Percentiles rank a stretch among this genome's conserved stretches.
These are phyloP conservation scores for Neomicropteryx cornuta DNA, from an alignment of 1,140 invertebrate genomes.

Conservation along the genomic window DNA sequence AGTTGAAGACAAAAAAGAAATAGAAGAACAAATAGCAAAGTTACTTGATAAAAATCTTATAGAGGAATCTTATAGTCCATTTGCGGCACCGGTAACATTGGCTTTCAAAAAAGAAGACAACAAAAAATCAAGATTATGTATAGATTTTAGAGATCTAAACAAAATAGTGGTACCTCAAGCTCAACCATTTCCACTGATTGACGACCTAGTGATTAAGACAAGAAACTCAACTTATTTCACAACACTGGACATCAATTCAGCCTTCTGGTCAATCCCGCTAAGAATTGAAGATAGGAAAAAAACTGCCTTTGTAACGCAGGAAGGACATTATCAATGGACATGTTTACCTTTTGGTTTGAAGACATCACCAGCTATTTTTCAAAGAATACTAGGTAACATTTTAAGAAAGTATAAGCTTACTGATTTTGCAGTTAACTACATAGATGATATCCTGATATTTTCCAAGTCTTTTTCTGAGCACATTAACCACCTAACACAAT, in stretches of 20 bases:
- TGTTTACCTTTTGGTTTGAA: constrained; percentile 23
- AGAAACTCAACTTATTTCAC: constrained; percentile 22
- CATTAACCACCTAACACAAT: constrained; percentile 13
- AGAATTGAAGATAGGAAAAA: constrained; percentile 21
- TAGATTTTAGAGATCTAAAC: constrained; percentile 24
- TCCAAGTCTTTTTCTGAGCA: constrained; percentile 20
- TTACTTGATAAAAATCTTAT: constrained; percentile 22
- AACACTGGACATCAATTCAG: constrained; percentile 24
- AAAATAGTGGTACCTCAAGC: constrained; percentile 22
- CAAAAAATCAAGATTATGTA: constrained; percentile 21
- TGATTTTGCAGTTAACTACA: constrained; percentile 16
- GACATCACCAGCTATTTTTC: constrained; percentile 23
- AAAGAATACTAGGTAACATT: constrained; percentile 20
- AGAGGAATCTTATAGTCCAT: constrained; percentile 24
- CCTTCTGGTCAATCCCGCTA: constrained; percentile 26
- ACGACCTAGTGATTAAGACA: constrained; percentile 19
- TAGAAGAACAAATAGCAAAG: constrained; percentile 20
- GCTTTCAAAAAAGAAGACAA: constrained; percentile 24
- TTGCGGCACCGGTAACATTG: constrained; percentile 24
- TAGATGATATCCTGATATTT: constrained; percentile 23
- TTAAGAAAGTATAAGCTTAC: constrained; percentile 18
- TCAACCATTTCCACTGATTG: constrained; percentile 26
- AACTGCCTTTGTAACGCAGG: constrained; percentile 26
- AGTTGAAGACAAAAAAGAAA: constrained; percentile 22
- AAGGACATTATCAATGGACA: constrained; percentile 24